A percentile compares a stretch with the other conserved stretches of the same genome.
Evolutionary conservation across 2,888 invertebrate genomes (phyloP).

Genomic region (Dynastes tityus): DNA sequence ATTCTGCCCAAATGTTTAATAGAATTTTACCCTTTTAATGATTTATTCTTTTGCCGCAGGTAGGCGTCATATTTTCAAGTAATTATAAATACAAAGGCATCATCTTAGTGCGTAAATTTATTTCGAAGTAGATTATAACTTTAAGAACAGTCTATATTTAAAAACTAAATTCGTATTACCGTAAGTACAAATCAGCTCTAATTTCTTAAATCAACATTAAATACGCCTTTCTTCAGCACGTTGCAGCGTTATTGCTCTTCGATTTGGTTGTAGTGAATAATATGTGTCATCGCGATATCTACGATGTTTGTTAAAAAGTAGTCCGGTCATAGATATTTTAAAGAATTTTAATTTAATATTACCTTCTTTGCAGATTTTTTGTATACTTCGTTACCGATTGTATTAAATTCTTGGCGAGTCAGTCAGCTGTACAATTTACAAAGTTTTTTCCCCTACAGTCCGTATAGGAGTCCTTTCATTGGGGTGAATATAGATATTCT

Average conservation of each 20-base stretch:
- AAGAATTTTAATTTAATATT: background rate
- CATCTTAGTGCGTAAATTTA: too few relatives aligned
- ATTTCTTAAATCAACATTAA: slow-evolving; percentile 1
- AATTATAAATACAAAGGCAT: too few relatives aligned
- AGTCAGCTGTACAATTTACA: slow-evolving; percentile 31
- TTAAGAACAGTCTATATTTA: background rate
- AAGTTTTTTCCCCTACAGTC: slow-evolving; percentile 56
- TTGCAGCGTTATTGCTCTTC: background rate
- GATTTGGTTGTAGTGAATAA: background rate
- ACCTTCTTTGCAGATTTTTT: slow-evolving; percentile 1
- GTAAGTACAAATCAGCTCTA: slow-evolving; percentile 2
- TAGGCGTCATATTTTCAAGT: too few relatives aligned
- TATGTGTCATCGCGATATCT: background rate
- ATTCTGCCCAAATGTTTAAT: too few relatives aligned
- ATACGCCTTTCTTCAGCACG: background rate
- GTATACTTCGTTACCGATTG: background rate
- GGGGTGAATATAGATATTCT: slow-evolving; percentile 52
- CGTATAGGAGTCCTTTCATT: slow-evolving; percentile 56
- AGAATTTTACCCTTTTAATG: too few relatives aligned
- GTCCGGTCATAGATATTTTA: background rate
- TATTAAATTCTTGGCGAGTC: background rate
- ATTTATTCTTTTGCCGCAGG: too few relatives aligned
- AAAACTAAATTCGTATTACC: background rate
- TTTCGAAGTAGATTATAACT: background rate
- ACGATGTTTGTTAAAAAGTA: slow-evolving; percentile 26